Evolutionary conservation across 2,888 invertebrate species (phyloP).

Genomic region (Oscheius sp.): DNA sequence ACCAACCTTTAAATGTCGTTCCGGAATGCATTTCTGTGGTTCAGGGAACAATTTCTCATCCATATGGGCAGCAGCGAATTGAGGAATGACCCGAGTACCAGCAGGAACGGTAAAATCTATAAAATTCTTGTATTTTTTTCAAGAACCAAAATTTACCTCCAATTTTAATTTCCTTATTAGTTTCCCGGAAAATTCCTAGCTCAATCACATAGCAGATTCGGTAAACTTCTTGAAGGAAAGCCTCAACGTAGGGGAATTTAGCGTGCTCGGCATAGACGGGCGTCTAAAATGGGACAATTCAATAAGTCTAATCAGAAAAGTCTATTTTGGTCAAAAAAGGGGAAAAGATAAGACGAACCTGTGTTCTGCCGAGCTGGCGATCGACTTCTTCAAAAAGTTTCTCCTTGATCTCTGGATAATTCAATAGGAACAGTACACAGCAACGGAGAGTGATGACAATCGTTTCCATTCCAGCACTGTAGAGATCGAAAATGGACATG

Average conservation of each 20-base stretch:
- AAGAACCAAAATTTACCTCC: not conserved
- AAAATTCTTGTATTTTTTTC: too few relatives aligned
- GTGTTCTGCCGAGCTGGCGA: slow-evolving; percentile 45
- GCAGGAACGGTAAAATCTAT: slow-evolving; percentile 29
- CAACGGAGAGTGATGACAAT: slow-evolving; percentile 54
- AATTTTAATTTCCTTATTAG: slow-evolving; percentile 37
- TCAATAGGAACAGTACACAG: slow-evolving; percentile 47
- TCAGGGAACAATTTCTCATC: slow-evolving; percentile 48
- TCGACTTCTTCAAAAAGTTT: slow-evolving; percentile 53
- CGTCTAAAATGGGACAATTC: slow-evolving; percentile 31
- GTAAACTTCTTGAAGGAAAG: slow-evolving; percentile 54
- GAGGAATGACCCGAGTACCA: slow-evolving; percentile 50
- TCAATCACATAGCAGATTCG: slow-evolving; percentile 52
- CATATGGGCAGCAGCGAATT: slow-evolving; percentile 50
- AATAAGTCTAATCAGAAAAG: not conserved
- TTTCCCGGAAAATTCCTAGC: slow-evolving; percentile 48
- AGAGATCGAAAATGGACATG: slow-evolving; percentile 54
- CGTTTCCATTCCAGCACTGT: slow-evolving; percentile 56
- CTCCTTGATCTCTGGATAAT: slow-evolving; percentile 48
- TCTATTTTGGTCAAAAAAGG: not conserved
- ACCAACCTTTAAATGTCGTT: slow-evolving; percentile 44
- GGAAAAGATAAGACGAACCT: slow-evolving; percentile 35
- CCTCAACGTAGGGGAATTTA: slow-evolving; percentile 50
- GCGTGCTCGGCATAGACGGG: slow-evolving; percentile 51
- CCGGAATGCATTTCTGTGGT: slow-evolving; percentile 43